These are phyloP conservation scores for Lithophane leautieri DNA, from an alignment of 2,888 invertebrate species.

Conservation along the genomic window DNA sequence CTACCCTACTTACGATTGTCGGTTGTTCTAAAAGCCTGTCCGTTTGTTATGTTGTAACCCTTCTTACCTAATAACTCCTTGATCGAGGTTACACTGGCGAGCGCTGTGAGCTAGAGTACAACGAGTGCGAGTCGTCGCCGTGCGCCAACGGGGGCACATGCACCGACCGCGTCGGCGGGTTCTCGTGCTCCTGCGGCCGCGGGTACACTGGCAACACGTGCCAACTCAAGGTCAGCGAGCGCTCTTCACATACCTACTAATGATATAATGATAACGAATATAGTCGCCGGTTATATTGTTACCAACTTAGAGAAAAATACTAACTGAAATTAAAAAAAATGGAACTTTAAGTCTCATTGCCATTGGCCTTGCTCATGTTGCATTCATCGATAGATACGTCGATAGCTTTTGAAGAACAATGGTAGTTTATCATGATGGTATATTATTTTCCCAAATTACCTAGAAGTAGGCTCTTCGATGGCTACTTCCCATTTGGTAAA, in stretches of 20 bases:
- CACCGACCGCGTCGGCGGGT: slow-evolving; percentile 93
- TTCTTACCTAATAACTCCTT: neutral
- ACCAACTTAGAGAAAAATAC: neutral
- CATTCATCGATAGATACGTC: too few species aligned
- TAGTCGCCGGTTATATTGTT: neutral
- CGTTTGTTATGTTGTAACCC: neutral
- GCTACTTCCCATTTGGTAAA: too few species aligned
- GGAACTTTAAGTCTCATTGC: slow-evolving; percentile 10
- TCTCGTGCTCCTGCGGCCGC: slow-evolving; percentile 92
- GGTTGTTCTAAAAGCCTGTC: neutral
- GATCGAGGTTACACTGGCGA: slow-evolving; percentile 92
- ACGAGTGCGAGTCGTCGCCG: slow-evolving; percentile 94
- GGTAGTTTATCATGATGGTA: neutral
- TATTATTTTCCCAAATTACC: neutral
- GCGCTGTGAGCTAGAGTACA: slow-evolving; percentile 93
- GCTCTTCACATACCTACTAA: slow-evolving; percentile 24
- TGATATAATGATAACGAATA: slow-evolving; percentile 22
- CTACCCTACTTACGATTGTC: neutral
- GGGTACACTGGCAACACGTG: slow-evolving; percentile 93
- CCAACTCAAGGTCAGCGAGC: slow-evolving; percentile 91
- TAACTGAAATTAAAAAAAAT: too few species aligned
- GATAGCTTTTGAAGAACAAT: neutral
- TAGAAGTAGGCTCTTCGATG: too few species aligned
- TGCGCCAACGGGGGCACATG: slow-evolving; percentile 94
- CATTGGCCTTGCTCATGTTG: slow-evolving; percentile 3